Percentiles rank a stretch among this genome's conserved stretches.
Evolutionary conservation across 2,888 invertebrate species (phyloP).

Genomic region (Ferrisia virgata): DNA sequence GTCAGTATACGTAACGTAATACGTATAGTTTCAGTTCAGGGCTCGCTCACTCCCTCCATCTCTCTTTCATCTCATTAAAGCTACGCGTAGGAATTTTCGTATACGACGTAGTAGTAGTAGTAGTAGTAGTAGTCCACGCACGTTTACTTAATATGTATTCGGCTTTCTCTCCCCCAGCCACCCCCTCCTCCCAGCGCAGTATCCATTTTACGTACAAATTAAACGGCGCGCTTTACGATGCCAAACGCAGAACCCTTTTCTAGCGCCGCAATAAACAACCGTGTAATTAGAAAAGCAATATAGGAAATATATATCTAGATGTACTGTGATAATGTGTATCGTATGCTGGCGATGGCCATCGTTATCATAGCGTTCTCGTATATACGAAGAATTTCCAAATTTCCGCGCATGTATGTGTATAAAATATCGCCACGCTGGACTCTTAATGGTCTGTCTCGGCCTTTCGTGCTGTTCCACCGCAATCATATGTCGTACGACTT

Average conservation of each 20-base stretch:
- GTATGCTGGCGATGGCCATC: neutral
- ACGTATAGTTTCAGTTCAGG: neutral
- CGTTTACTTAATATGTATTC: neutral
- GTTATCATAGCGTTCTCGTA: no score
- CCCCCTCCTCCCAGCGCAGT: neutral
- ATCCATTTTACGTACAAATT: neutral
- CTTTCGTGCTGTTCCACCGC: no score
- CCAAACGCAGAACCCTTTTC: neutral
- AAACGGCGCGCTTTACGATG: neutral
- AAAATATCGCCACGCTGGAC: no score
- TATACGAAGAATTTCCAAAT: neutral
- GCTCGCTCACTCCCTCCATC: no score
- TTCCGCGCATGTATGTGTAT: no score
- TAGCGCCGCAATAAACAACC: neutral
- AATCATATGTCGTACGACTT: no score
- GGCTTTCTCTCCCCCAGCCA: neutral
- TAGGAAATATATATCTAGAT: neutral
- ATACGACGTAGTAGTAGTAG: no score
- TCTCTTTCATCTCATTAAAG: neutral
- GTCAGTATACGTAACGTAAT: no score
- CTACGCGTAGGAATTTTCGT: neutral
- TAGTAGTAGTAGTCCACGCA: neutral
- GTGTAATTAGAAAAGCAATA: constrained; percentile 11
- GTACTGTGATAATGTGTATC: no score
- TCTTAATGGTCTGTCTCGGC: neutral